Percentiles rank a stretch among this genome's conserved stretches.
Evolutionary conservation across 2,113 vertebrate genomes (phyloP).

Genomic region (Struthio camelus): DNA sequence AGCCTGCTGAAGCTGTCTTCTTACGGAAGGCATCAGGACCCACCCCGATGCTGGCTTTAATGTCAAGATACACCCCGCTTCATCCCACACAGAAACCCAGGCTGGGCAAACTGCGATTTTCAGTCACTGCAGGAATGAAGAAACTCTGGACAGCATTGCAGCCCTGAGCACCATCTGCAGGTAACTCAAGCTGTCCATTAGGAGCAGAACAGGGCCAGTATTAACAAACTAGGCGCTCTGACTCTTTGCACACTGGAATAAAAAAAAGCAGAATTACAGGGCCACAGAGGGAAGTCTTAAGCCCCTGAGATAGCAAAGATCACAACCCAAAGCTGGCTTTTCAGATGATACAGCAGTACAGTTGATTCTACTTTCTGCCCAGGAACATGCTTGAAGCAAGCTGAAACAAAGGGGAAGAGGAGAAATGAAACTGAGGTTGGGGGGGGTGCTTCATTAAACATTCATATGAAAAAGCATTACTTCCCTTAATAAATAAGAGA

Average conservation of each 20-base stretch:
- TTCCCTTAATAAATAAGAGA: slow-evolving; percentile 38
- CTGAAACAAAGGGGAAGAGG: not conserved
- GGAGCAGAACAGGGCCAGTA: not conserved
- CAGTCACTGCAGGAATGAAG: not conserved
- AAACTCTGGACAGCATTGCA: not conserved
- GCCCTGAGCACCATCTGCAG: not conserved
- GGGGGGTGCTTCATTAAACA: not conserved
- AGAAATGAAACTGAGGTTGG: not conserved
- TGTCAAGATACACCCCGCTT: not conserved
- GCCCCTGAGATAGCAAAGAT: not conserved
- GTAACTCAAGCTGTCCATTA: not conserved
- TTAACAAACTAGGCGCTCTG: not conserved
- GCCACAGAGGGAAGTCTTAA: not conserved
- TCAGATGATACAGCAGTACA: not conserved
- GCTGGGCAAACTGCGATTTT: not conserved
- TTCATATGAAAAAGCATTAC: slow-evolving; percentile 15
- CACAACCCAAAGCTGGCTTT: not conserved
- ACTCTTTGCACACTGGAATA: not conserved
- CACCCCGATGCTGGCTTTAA: not conserved
- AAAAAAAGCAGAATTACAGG: not conserved
- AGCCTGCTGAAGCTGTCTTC: not conserved
- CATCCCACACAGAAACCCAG: not conserved
- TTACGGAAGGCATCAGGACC: not conserved
- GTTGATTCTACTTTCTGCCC: not conserved
- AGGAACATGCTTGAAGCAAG: not conserved